Percentiles rank a stretch among this genome's conserved stretches.
phyloP scores from a whole-genome alignment of 2,888 invertebrate species.

The Dolomedes plantarius region DNA sequence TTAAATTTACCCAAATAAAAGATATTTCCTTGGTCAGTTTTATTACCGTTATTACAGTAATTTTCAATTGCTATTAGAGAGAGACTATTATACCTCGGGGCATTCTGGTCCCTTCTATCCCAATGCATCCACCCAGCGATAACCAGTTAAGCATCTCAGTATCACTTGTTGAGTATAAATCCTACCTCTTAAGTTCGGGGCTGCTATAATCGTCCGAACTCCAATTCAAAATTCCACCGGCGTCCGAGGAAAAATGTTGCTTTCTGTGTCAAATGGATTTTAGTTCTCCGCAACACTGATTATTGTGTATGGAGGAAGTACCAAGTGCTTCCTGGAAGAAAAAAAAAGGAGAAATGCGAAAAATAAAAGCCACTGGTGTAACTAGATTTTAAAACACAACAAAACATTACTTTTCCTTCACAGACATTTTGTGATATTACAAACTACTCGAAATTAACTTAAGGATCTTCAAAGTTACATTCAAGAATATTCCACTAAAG shows the following conservation, averaged over 20 bases:
- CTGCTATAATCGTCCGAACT: neutral
- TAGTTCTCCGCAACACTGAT: constrained; percentile 5
- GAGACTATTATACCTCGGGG: too few relatives aligned
- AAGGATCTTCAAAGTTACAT: too few relatives aligned
- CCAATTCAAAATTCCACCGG: neutral
- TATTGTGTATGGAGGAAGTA: constrained; percentile 9
- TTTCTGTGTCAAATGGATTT: constrained; percentile 23
- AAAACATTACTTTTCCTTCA: neutral
- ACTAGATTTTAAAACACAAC: neutral
- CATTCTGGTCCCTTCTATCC: too few relatives aligned
- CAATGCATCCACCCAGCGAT: too few relatives aligned
- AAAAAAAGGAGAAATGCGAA: neutral
- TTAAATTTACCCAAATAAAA: too few relatives aligned
- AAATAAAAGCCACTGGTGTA: neutral
- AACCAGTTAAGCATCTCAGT: neutral
- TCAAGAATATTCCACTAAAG: too few relatives aligned
- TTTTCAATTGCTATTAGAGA: too few relatives aligned
- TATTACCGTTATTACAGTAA: too few relatives aligned
- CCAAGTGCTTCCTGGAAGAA: constrained; percentile 9
- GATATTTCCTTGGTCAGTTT: too few relatives aligned
- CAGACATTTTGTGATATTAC: too few relatives aligned
- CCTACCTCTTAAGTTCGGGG: neutral
- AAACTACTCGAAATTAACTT: too few relatives aligned
- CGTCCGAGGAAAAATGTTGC: constrained; percentile 15
- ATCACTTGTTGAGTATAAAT: neutral